Evolutionary conservation across 2,113 vertebrate species (phyloP), one percentile per base, ranked within the genome.

Genomic region (Anhinga rufa): DNA sequence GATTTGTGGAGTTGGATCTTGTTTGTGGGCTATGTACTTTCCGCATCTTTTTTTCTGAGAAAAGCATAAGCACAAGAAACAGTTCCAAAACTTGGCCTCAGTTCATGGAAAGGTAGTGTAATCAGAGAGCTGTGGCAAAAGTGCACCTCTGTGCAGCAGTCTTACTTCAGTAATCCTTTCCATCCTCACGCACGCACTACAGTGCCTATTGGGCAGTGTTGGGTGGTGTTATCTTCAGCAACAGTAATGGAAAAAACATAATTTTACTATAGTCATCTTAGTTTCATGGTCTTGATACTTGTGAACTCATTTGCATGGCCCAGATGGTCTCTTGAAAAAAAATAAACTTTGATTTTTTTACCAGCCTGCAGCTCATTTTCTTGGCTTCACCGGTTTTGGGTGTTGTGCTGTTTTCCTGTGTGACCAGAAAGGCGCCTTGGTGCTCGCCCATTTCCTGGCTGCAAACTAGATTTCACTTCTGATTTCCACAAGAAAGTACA

Each of bases 131-230:
- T 71, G 44, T 65, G n/a, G 62, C 62, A 69, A 48, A 69, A 48
- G 44, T 48, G 16, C n/a, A 31, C 12, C 21, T 18, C 24, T 70
- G 2, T 38, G 32, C 34, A 74, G 32, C 31, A 24, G 14, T 62
- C 51, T 70, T 70, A 29, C 29, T 68, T 12, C 62, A 20, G 38
- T 72, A 58, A 48, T 80, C 22, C 19, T 57, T 54, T 88, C 21
- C 22, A 19, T 77, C 34, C 10, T 86, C 18, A 17, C 1, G 0
- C 18, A 8, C 0, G 2, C 6, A 4, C 66, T 80, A 1, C 52
- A 29, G 21, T 29, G 31, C 69, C 75, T 42, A 3, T 17, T 70
- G 48, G 55, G 70, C 76, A 58, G n/a, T 1, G 10, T 29, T 29
- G 82, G 34, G 21, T 62, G 32, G 4, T 71, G 11, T 21, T 85